A percentile compares a stretch with the other conserved stretches of the same genome.
phyloP scores from a whole-genome alignment of 2,113 vertebrate species.

The Vimba vimba region DNA sequence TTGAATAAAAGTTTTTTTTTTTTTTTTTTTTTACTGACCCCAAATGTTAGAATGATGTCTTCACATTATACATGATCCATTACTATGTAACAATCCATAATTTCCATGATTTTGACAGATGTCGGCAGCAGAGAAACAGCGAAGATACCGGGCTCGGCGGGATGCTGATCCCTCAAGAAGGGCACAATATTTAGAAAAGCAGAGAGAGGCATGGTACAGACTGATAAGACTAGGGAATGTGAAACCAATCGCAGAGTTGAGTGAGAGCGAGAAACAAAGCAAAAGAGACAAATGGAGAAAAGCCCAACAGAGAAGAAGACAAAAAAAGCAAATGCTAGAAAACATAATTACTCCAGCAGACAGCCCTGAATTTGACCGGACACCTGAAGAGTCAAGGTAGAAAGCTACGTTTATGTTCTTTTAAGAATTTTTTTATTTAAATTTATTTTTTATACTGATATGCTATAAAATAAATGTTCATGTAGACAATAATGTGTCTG shows the following conservation, averaged over 20 bases:
- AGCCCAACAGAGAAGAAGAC: constrained; percentile 20
- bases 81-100: not conserved
- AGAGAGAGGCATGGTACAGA: constrained; percentile 5
- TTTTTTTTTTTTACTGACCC: not conserved
- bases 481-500: not conserved
- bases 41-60: not conserved
- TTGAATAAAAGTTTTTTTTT: too few relatives aligned
- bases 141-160: not conserved
- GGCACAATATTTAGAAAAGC: constrained; percentile 31
- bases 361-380: not conserved
- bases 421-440: not conserved
- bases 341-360: not conserved
- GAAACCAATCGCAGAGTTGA: not conserved
- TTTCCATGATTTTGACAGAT: not conserved
- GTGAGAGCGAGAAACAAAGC: not conserved
- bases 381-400: not conserved
- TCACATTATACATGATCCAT: not conserved
- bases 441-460: too few relatives aligned
- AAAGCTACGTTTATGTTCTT: not conserved
- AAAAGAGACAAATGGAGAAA: constrained; percentile 8
- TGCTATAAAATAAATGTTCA: not conserved
- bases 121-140: constrained; percentile 28
- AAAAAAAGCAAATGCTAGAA: not conserved
- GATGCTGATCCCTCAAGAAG: constrained; percentile 26
- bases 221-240: constrained; percentile 1